Conservation (phyloP, 2,888 invertebrate genomes). For the Chrysodeixis includens region DNA sequence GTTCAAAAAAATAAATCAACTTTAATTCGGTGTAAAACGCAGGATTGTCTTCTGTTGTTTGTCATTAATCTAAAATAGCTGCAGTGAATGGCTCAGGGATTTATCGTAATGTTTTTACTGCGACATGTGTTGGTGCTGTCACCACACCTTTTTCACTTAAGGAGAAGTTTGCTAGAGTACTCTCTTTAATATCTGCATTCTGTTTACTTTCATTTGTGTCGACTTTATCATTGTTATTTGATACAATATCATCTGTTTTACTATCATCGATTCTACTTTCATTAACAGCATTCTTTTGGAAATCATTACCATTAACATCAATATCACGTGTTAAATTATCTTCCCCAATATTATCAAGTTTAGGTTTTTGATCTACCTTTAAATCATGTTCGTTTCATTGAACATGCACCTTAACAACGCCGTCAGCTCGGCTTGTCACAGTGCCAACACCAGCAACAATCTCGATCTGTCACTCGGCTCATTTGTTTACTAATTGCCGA, state of each 20-base stretch:
- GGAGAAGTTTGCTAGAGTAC: constrained; percentile 30
- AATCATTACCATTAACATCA: not conserved
- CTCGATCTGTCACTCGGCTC: constrained; percentile 85
- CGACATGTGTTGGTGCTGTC: constrained; percentile 83
- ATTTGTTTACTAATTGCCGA: constrained; percentile 87
- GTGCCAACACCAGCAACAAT: constrained; percentile 75
- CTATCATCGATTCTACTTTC: not conserved
- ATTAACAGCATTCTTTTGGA: not conserved
- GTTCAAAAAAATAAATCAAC: constrained; percentile 56
- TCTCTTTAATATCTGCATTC: not conserved
- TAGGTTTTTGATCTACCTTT: not conserved
- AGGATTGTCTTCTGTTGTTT: constrained; percentile 57
- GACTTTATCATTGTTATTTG: not conserved
- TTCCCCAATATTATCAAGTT: not conserved
- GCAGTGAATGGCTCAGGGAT: constrained; percentile 72
- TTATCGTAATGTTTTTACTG: constrained; percentile 77
- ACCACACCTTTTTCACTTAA: constrained; percentile 63
- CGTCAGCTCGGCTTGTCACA: constrained; percentile 72
- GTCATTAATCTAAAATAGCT: constrained; percentile 65
- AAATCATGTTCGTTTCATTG: constrained; percentile 13
- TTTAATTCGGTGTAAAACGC: constrained; percentile 49
- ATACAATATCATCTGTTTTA: not conserved
- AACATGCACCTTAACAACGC: constrained; percentile 53
- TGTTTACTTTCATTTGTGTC: not conserved
- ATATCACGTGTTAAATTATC: not conserved